These are phyloP conservation scores for Aphidius gifuensis DNA, from an alignment of 1,140 invertebrate species.

Conservation along the genomic window DNA sequence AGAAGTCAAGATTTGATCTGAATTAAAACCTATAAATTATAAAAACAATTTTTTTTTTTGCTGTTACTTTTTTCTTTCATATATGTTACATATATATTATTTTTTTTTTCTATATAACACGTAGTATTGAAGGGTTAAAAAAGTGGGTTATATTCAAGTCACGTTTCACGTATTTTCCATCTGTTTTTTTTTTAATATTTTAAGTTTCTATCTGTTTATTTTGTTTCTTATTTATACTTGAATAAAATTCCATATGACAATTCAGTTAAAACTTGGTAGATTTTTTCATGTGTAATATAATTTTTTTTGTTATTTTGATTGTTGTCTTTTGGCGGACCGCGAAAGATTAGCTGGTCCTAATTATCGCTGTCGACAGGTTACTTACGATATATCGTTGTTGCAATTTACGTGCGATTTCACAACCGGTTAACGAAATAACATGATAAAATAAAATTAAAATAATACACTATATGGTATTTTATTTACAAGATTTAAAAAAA, in stretches of 20 bases:
- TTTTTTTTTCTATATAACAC: not conserved
- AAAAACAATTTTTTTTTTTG: too few species aligned
- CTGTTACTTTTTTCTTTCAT: too few species aligned
- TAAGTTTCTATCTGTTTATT: not conserved
- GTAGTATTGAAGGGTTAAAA: not conserved
- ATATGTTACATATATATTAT: too few species aligned
- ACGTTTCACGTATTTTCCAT: not conserved
- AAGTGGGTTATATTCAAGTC: constrained; percentile 12
- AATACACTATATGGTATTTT: not conserved
- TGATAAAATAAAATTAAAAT: not conserved
- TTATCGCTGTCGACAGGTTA: constrained; percentile 9
- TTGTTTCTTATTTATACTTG: not conserved
- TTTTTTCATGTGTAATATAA: too few species aligned
- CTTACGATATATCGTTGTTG: too few species aligned
- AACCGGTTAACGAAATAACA: constrained; percentile 15
- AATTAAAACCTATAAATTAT: too few species aligned
- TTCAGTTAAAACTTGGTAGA: not conserved
- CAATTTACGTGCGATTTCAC: constrained; percentile 11
- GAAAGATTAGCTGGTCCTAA: not conserved
- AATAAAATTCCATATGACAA: not conserved
- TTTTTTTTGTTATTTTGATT: too few species aligned
- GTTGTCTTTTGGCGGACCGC: too few species aligned
- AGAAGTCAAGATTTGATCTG: too few species aligned
- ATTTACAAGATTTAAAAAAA: not conserved
- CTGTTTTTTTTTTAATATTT: not conserved